Evolutionary conservation across 2,888 invertebrate species (phyloP).

Genomic region (Rhogogaster chlorosoma): DNA sequence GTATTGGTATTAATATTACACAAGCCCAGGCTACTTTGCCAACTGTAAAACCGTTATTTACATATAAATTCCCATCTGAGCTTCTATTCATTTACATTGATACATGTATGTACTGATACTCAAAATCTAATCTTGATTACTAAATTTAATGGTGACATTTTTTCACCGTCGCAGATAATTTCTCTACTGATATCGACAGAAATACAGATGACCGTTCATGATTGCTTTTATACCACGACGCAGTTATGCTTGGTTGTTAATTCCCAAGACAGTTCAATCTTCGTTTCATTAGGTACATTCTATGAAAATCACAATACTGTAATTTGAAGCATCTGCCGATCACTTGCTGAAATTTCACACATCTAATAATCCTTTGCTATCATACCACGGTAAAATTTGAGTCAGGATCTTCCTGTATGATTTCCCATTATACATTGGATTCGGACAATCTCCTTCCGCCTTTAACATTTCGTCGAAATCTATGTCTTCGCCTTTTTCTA

Average conservation of each 20-base stretch:
- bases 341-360: slow-evolving; percentile 41
- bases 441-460: slow-evolving; percentile 41
- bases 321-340: background rate
- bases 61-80: no score
- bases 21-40: no score
- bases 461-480: slow-evolving; percentile 67
- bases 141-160: no score
- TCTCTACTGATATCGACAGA: no score
- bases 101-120: no score
- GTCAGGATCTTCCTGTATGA: slow-evolving; percentile 61
- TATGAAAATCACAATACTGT: background rate
- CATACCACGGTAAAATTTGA: slow-evolving; percentile 64
- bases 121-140: no score
- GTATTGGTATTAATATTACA: no score
- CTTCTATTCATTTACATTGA: no score
- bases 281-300: background rate
- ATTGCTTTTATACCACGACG: background rate
- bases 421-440: slow-evolving; percentile 58
- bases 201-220: background rate
- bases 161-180: no score
- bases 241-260: background rate
- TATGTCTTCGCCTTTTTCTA: slow-evolving; percentile 63
- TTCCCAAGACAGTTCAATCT: background rate
- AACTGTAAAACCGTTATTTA: no score
- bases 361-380: slow-evolving; percentile 67